Base-by-base conservation (phyloP, 2,888 invertebrate species). In the Pterostichus madidus region DNA sequence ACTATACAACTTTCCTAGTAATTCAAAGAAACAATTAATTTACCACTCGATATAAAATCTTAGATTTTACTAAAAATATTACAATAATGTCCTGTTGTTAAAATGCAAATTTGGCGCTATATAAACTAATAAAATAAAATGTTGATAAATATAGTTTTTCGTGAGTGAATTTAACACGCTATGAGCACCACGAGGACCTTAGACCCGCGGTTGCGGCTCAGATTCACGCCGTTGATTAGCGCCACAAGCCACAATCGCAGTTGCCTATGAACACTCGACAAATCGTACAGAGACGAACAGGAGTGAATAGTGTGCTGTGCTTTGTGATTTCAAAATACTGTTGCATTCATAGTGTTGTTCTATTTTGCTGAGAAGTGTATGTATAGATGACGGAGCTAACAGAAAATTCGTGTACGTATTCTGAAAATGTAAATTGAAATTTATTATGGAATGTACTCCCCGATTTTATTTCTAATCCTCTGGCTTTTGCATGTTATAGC, bases 251-350 rank as follows among this genome's bases (percentile, higher is more conserved):
- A 59, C 24, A 32, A 64, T 64, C 68, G 44, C 68, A 71, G 44
- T 44, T 11, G 68, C 46, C 44, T 17, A 71, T 44, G 68, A 44
- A 71, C 68, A 44, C 44, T 64, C 64, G n/a, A 64, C 39, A 32
- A 64, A 64, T n/a, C 13, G 32, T 61, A 31, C 35, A 64, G 13
- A 64, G 61, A 61, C 15, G 24, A 24, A 17, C 1, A 31, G 13
- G 5, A 1, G 31, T 32, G 31, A 0, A 10, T 11, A 3, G 56
- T 13, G 13, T 5, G 24, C 17, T 3, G 59, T 24, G 59, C 6
- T 59, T 15, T 4, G 31, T 24, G 31, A 35, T 32, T 68, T 68
- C 24, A 24, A 24, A 24, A 24, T 24, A 24, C 24, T 24, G 24
- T 2, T 24, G 1, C 24, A 24, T 24, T 24, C 24, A 24, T 24